Base-by-base conservation (phyloP, 1,140 invertebrate genomes). In the Polyergus mexicanus region DNA sequence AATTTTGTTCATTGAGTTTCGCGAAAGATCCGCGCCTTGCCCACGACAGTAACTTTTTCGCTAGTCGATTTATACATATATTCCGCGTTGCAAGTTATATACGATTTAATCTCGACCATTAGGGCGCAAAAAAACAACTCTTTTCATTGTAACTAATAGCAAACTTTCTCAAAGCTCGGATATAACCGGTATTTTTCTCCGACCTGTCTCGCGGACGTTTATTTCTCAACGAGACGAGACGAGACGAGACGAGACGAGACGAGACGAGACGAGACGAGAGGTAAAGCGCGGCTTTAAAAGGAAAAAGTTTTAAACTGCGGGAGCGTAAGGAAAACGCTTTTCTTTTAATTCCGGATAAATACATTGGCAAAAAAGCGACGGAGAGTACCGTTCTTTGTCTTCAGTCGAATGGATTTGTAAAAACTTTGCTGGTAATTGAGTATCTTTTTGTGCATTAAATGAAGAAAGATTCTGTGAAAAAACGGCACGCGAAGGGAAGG, bases 311-410 rank as follows among this genome's bases (percentile, higher is more conserved):
- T 89, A 90, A 90, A 90, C 88, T 88, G 88, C 77, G 89, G 88
- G 83, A 90, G 77, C 88, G 88, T 90, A 90, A 90, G 84, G 88
- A 91, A 90, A 90, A 90, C 88, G 89, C 89, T 91, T 91, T 91
- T 86, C 89, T 91, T 91, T 91, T 91, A 90, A 91, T 91, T 86
- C 77, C 84, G 78, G 89, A 90, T 90, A 90, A 90, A 90, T 90
- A 90, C 88, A 84, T 63, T 69, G 84, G 63, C 63, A 85, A 86
- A 85, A 84, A 75, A 47, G 56, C 74, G 81, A 56, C 28, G 58
- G 76, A 78, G 86, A 86, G 85, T 76, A 44, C 71, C 84, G 76
- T 76, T 85, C 89, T 90, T 90, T 90, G 89, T 90, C 65, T 60
- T 74, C 86, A 47, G 25, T 38, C 35, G 62, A 71, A 58, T 81